A percentile compares a stretch with the other conserved stretches of the same genome.
Conservation (phyloP, 2,888 invertebrate genomes). For the Punctoribates punctum region DNA sequence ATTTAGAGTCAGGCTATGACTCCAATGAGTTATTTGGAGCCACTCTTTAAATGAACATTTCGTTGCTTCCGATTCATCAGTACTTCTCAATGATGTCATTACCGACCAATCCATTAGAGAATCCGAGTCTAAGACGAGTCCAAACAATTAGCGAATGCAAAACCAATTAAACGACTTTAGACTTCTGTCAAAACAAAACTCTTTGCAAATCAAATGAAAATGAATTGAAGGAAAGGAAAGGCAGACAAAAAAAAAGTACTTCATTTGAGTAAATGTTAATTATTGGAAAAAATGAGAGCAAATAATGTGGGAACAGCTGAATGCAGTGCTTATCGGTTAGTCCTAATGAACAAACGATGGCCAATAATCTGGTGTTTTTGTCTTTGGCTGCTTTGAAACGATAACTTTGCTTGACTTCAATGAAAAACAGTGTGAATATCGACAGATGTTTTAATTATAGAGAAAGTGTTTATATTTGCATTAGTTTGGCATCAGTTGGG, state of each 20-base stretch:
- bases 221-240: not conserved
- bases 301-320: not conserved
- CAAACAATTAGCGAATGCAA: constrained; percentile 19
- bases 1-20: constrained; percentile 12
- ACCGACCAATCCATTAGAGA: constrained; percentile 10
- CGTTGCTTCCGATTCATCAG: not conserved
- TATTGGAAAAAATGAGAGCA: not conserved
- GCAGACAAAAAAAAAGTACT: not conserved
- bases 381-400: constrained; percentile 2
- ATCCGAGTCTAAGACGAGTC: not conserved
- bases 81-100: constrained; percentile 13
- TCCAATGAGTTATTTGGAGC: not conserved
- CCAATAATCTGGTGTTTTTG: constrained; percentile 2
- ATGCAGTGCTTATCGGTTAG: not conserved
- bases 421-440: constrained; percentile 17
- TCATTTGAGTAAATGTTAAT: not conserved
- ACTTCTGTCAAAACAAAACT: not conserved
- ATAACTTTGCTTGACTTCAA: constrained; percentile 14
- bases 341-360: constrained; percentile 3
- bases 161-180: not conserved
- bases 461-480: constrained; percentile 31
- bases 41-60: constrained; percentile 15
- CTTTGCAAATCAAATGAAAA: not conserved
- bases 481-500: constrained; percentile 19
- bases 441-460: constrained; percentile 27